Percentiles rank a stretch among this genome's conserved stretches.
These are phyloP conservation scores for Brachionus angularis DNA, from an alignment of 1,140 invertebrate species.

Conservation along the genomic window DNA sequence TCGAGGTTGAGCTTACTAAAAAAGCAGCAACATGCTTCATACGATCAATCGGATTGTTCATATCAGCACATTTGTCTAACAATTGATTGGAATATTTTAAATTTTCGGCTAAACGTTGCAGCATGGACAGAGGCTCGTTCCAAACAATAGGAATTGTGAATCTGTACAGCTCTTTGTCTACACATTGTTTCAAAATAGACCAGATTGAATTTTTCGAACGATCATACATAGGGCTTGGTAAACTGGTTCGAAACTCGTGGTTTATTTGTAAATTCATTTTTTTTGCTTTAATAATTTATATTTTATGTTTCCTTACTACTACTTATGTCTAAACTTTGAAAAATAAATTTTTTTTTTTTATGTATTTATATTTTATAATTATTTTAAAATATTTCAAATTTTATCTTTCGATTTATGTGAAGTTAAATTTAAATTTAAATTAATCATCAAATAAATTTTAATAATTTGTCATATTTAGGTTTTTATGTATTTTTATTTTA, in stretches of 20 bases:
- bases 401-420: too few species aligned
- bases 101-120: constrained; percentile 88
- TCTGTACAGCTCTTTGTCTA: constrained; percentile 83
- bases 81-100: constrained; percentile 80
- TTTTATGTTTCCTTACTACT: too few species aligned
- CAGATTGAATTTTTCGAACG: constrained; percentile 84
- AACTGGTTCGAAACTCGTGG: constrained; percentile 63
- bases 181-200: constrained; percentile 86
- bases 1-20: constrained; percentile 23
- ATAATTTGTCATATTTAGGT: too few species aligned
- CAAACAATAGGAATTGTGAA: constrained; percentile 95
- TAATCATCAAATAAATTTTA: too few species aligned
- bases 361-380: too few species aligned
- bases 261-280: too few species aligned
- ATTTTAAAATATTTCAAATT: too few species aligned
- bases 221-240: constrained; percentile 80
- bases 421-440: too few species aligned
- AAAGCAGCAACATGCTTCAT: constrained; percentile 46
- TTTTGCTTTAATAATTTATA: too few species aligned
- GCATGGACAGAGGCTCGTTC: constrained; percentile 90
- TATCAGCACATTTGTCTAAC: constrained; percentile 69
- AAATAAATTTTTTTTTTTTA: too few species aligned
- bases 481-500: too few species aligned
- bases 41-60: constrained; percentile 55
- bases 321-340: too few species aligned